Base-by-base conservation (phyloP, 2,113 vertebrate species). In the Corythornis madagascariensis region DNA sequence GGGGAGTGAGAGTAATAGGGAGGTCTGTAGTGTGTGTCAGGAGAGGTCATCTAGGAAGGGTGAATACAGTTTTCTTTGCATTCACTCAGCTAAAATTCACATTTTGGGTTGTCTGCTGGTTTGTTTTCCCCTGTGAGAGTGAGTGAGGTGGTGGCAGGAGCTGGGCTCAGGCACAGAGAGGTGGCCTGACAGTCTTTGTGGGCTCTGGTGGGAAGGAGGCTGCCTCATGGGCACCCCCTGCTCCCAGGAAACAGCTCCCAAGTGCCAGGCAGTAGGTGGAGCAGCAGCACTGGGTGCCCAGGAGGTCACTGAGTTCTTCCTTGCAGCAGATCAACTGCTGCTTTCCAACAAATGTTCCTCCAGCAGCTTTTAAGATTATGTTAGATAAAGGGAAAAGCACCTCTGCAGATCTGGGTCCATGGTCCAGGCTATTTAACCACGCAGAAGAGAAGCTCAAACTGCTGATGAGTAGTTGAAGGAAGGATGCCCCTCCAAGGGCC, bases 41-140 rank as follows among this genome's bases (percentile, higher is more conserved):
- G n/a, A 77, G 42, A 81, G 65, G 22, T 18, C 47, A 40, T 11
- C 2, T 26, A 35, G 9, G 24, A 11, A 10, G 7, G 6, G 1
- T 1, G 14, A 10, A 47, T 1, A 38, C 38, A 1, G 3, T 31
- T 79, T 75, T 50, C 9, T 65, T 60, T 0, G 0, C 12, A 6
- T 77, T 69, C 45, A 4, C 40, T 26, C 35, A 26, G 18, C 10
- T 33, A 13, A 61, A 72, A 66, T 16, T 4, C 31, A 28, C 11
- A 0, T 0, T 42, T 86, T 80, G 17, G 29, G 47, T 70, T 47
- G 28, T 56, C 29, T 55, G 57, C 21, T 71, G 83, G 42, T 56
- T 28, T 0, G 8, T 84, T 81, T 73, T 77, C 55, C 66, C 28
- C 59, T 10, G 18, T 5, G 14, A 3, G n/a, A 75, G 29, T 1